Base-by-base conservation (phyloP, 2,113 vertebrate species). In the Fregetta grallaria region DNA sequence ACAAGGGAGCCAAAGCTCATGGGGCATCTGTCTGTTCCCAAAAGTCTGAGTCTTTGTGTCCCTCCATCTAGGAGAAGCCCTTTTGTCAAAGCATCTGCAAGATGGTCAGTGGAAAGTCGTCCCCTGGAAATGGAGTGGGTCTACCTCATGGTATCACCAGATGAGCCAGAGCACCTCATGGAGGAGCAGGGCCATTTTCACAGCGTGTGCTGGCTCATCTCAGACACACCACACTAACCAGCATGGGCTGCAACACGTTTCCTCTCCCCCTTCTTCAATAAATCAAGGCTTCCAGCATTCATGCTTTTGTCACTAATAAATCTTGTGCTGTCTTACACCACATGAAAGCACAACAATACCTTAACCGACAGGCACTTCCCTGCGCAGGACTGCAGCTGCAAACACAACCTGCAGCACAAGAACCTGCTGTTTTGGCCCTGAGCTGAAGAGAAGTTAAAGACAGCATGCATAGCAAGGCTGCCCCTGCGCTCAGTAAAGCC, bases 291-390 rank as follows among this genome's bases (percentile, higher is more conserved):
- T 83, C 88, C 86, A 95, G 76, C 82, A 88, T 56, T 96, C 83
- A 68, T 67, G 63, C 56, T 96, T 74, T 56, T 88, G 88, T 90
- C 94, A 63, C 88, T 94, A 52, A 93, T 96, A 94, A 97, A 96
- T 95, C 95, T 96, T 72, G 47, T 4, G 10, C 94, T 95, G 92
- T 63, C 75, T 95, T 66, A 55, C 68, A 88, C 88, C 93, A 97
- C 94, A 96, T 94, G 92, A 96, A 96, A 96, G 94, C 66, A 58
- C 59, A 91, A 76, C 66, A 96, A 59, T 59, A 36, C 71, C 79
- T 62, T 16, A 66, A 90, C 71, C 16, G 30, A 81, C 82, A 96
- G 86, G 75, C 68, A 29, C 82, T 80, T 94, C 94, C 94, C 82
- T 15, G 55, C 14, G 30, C 92, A 74, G 90, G 75, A 44, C 27